Base-by-base conservation (phyloP, 2,888 invertebrate genomes). In the Linnaemya vulpina region DNA sequence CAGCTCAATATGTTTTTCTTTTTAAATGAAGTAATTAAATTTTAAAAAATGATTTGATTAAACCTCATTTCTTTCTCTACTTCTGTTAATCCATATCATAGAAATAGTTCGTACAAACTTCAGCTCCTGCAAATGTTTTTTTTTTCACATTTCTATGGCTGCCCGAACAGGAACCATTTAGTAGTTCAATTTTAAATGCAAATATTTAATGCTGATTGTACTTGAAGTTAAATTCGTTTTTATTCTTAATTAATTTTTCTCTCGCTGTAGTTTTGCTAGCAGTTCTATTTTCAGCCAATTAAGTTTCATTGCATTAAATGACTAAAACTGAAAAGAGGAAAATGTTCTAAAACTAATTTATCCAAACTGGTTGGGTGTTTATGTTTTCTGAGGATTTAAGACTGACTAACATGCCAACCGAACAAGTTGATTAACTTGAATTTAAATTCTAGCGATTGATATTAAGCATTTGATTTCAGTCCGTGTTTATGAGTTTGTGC, bases 401-500 rank as follows among this genome's bases (percentile, higher is more conserved):
- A 46, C 46, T 46, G 4, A 46, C 46, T 0, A 46, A 15, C 46
- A 46, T 46, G n/a, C 46, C 15, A 46, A n/a, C 15, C 15, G n/a
- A n/a, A 15, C 3, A 46, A 15, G 46, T 15, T n/a, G 46, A n/a
- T 5, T 46, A 11, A 15, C 15, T 15, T n/a, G n/a, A 17, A 10
- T 49, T 20, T 9, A 49, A 5, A 49, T 17, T 49, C 73, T 73
- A 84, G 67, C 76, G 84, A 65, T 80, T 76, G 73, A 71, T 80
- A 77, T 11, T 51, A n/a, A 51, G 80, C 68, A 62, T 80, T 77
- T 67, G 40, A 63, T 77, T 68, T 25, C 67, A 68, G 67, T 67
- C 65, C 62, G 58, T 76, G 67, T 77, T 84, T 77, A 77, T 77
- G 82, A 74, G 51, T 62, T 80, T 74, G 73, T 40, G 76, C 76